Evolutionary conservation across 2,797 vertebrate species (phyloP).

Genomic region (Salarias fasciatus): DNA sequence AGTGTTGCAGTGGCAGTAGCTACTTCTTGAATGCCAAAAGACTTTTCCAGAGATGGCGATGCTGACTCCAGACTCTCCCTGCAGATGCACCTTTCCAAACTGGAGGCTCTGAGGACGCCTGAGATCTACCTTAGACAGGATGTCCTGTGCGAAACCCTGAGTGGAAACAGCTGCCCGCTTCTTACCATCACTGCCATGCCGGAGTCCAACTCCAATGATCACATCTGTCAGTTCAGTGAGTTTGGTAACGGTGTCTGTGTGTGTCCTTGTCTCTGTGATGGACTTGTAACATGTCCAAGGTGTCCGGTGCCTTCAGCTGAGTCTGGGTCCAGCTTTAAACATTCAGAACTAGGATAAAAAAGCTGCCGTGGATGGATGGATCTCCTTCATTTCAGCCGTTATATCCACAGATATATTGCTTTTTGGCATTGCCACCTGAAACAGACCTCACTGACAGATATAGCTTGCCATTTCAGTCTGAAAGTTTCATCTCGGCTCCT

Average conservation of each 20-base stretch:
- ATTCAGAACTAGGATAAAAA: no score
- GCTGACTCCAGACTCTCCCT: not conserved
- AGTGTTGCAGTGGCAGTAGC: conserved; percentile 2
- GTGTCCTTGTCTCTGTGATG: no score
- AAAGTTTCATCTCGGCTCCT: no score
- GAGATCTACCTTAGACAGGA: conserved; percentile 95
- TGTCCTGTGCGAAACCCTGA: conserved; percentile 91
- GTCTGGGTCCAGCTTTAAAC: no score
- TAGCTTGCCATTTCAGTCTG: not conserved
- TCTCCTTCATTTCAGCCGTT: no score
- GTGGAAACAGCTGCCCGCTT: conserved; percentile 93
- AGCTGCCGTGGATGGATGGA: no score
- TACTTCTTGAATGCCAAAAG: no score
- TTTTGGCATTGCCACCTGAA: not conserved
- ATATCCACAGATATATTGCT: no score
- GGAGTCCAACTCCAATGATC: conserved; percentile 91
- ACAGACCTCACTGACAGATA: not conserved
- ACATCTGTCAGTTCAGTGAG: conserved; percentile 96
- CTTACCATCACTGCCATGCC: conserved; percentile 98
- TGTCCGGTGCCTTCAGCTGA: no score
- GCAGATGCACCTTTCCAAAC: conserved; percentile 96
- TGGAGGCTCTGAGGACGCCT: conserved; percentile 89
- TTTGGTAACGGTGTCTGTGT: conserved; percentile 39
- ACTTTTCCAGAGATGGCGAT: no score
- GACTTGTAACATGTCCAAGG: no score